A percentile compares a stretch with the other conserved stretches of the same genome.
phyloP scores from a whole-genome alignment of 2,113 vertebrate species.

The Crypturellus undulatus region DNA sequence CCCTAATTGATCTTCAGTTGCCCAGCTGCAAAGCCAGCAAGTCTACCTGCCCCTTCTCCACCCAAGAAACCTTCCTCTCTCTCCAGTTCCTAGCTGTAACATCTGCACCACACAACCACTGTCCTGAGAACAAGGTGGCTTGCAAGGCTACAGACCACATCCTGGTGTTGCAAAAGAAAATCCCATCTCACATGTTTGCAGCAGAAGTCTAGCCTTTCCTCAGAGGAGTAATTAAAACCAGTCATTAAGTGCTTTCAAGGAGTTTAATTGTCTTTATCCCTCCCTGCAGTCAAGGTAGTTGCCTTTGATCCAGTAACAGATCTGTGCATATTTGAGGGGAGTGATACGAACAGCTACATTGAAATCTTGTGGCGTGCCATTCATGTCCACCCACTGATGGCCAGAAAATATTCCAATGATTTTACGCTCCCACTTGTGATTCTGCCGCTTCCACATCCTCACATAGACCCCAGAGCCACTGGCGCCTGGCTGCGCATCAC shows the following conservation, averaged over 20 bases:
- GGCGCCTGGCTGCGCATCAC: constrained; percentile 94
- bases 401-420: constrained; percentile 97
- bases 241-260: constrained; percentile 52
- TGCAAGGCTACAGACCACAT: constrained; percentile 29
- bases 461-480: constrained; percentile 96
- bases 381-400: constrained; percentile 96
- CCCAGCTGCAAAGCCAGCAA: constrained; percentile 57
- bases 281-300: constrained; percentile 95
- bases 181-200: not conserved
- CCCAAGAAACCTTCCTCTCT: not conserved
- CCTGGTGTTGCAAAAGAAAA: not conserved
- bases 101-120: constrained; percentile 30
- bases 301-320: constrained; percentile 99
- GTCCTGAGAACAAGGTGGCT: constrained; percentile 38
- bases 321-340: constrained; percentile 97
- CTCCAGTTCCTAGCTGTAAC: not conserved
- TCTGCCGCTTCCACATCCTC: constrained; percentile 92
- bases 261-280: constrained; percentile 77
- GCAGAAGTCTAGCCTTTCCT: constrained; percentile 51
- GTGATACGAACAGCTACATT: constrained; percentile 97
- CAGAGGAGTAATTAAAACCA: constrained; percentile 52
- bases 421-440: constrained; percentile 92
- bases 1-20: constrained; percentile 61
- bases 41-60: constrained; percentile 53
- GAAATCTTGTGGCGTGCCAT: constrained; percentile 91